These are phyloP conservation scores for Ptiloglossa arizonensis DNA, from an alignment of 1,140 invertebrate species.

Conservation along the genomic window DNA sequence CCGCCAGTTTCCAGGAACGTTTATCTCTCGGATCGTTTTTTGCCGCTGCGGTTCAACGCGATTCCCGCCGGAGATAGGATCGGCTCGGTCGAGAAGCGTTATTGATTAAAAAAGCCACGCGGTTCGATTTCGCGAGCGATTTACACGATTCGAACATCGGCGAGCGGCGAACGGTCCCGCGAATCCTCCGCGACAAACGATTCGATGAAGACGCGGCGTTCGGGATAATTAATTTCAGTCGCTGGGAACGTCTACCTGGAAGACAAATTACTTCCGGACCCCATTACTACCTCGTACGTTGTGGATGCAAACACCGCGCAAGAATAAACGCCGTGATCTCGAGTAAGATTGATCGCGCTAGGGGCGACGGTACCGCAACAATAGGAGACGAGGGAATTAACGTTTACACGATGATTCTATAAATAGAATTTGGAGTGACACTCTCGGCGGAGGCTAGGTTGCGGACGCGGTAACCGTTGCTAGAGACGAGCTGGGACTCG, in stretches of 20 bases:
- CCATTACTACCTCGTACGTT: slow-evolving; percentile 39
- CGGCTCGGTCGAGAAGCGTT: not conserved
- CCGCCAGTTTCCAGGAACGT: too few relatives aligned
- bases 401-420: not conserved
- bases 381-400: slow-evolving; percentile 13
- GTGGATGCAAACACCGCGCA: not conserved
- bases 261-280: slow-evolving; percentile 60
- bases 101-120: not conserved
- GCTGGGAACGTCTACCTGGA: slow-evolving; percentile 29
- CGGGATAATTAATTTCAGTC: slow-evolving; percentile 54
- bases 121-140: slow-evolving; percentile 15
- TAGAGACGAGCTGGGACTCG: too few relatives aligned
- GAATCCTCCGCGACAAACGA: not conserved
- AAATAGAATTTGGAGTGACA: not conserved
- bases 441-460: too few relatives aligned
- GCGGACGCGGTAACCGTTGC: not conserved
- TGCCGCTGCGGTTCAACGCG: too few relatives aligned
- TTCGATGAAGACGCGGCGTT: slow-evolving; percentile 40
- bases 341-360: slow-evolving; percentile 25
- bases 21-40: too few relatives aligned
- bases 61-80: too few relatives aligned
- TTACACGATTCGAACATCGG: slow-evolving; percentile 7
- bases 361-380: slow-evolving; percentile 1
- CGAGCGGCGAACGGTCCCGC: too few relatives aligned
- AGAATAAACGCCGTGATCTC: slow-evolving; percentile 33